Evolutionary conservation across 1,140 invertebrate genomes (phyloP), one percentile per base, ranked within the genome.

Genomic region (Heliconius nattereri): DNA sequence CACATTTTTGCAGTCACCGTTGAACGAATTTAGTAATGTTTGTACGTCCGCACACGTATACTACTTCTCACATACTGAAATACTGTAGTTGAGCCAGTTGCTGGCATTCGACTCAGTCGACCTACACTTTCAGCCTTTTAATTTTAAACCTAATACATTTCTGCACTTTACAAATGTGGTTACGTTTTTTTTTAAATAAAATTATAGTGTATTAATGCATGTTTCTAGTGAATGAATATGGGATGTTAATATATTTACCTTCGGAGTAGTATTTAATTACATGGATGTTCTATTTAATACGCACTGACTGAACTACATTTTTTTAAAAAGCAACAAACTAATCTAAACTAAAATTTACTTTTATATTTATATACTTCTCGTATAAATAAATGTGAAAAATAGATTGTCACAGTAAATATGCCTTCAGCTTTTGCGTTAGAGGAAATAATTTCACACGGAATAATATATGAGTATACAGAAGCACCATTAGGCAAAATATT

Each of bases 401-500:
- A 66, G 60, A 66, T 66, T 29, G 26, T 66, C 60, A 66, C 13
- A 19, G 60, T 66, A 66, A 66, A 66, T 66, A 23, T 66, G 60
- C 60, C 60, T 29, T 26, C 26, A 66, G 60, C 60, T 66, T 66
- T 29, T 66, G 23, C 23, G 60, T 16, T 66, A 29, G 60, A 66
- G 60, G 60, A 72, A 72, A 72, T 72, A 72, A 72, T 72, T 72
- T 81, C 76, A 81, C 40, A 81, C 32, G 80, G 80, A 78, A 81
- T 81, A 76, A 66, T 81, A 81, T 78, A 81, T 81, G 76, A 76
- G 77, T 78, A 54, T 83, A 81, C 83, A 82, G 70, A 49, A 80
- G 84, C 76, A 75, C 78, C 82, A 81, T 85, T 83, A 85, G 77
- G 75, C 82, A 81, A 82, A 83, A 83, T 85, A 85, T 83, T 85